phyloP scores from a whole-genome alignment of 2,797 vertebrate species.

The Falco naumanni region DNA sequence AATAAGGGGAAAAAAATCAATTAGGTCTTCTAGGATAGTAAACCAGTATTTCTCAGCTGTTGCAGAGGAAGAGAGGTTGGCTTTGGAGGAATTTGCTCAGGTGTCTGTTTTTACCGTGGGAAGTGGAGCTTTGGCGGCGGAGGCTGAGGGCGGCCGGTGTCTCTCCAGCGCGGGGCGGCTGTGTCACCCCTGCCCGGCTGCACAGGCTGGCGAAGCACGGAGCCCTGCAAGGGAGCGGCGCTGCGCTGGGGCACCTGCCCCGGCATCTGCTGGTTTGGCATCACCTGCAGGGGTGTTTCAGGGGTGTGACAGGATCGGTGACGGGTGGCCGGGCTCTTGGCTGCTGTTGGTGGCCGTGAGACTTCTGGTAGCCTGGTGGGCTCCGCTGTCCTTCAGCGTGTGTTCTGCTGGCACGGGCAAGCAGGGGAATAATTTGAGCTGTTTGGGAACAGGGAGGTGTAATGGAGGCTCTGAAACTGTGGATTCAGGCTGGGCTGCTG shows the following conservation, averaged over 20 bases:
- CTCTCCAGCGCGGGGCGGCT: background rate
- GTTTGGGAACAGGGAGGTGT: background rate
- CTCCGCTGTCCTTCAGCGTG: background rate
- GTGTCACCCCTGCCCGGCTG: too few species aligned
- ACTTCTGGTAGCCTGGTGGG: background rate
- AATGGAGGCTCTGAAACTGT: background rate
- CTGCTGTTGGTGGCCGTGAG: fast-evolving
- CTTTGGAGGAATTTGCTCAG: background rate
- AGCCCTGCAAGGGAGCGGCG: background rate
- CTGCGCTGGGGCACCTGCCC: background rate
- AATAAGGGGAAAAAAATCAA: background rate
- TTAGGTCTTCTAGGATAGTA: background rate
- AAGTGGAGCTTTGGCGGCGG: too few species aligned
- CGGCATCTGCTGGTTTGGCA: background rate
- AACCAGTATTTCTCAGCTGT: background rate
- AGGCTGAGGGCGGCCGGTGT: background rate
- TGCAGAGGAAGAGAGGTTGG: background rate
- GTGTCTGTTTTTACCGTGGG: background rate
- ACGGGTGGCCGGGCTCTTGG: background rate
- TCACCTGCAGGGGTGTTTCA: fast-evolving
- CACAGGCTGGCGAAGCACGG: background rate
- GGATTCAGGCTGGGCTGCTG: background rate
- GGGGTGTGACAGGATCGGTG: fast-evolving
- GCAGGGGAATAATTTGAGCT: background rate
- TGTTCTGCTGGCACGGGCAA: background rate